Percentiles rank a stretch among this genome's conserved stretches.
Evolutionary conservation across 2,113 vertebrate genomes (phyloP).

Genomic region (Motacilla alba): DNA sequence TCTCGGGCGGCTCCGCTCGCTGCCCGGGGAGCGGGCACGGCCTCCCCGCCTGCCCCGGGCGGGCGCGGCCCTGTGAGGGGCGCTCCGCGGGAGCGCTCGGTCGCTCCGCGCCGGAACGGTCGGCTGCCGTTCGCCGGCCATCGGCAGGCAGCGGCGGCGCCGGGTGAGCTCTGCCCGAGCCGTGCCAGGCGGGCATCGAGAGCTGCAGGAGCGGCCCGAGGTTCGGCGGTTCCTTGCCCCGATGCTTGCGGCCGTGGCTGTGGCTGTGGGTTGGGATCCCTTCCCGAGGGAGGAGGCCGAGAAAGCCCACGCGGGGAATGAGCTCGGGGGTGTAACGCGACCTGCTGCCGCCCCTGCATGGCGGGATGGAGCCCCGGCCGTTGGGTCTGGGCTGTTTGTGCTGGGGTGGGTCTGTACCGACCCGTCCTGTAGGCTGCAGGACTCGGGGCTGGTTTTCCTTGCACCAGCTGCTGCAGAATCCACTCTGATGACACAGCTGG

Average conservation of each 20-base stretch:
- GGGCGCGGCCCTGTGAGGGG: rapidly evolving
- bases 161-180: background rate
- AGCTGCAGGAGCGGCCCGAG: background rate
- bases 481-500: background rate
- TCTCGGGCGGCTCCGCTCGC: too few relatives aligned
- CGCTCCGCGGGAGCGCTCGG: rapidly evolving
- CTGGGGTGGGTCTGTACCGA: background rate
- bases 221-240: background rate
- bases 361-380: rapidly evolving
- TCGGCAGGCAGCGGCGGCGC: rapidly evolving
- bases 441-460: background rate
- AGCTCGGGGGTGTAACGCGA: rapidly evolving
- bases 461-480: background rate
- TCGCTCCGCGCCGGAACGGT: rapidly evolving
- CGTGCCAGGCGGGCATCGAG: too few relatives aligned
- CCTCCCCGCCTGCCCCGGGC: too few relatives aligned
- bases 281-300: background rate
- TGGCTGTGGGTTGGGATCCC: background rate
- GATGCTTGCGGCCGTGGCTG: background rate
- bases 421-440: background rate
- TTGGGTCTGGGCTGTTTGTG: background rate
- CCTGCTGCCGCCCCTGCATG: too few relatives aligned
- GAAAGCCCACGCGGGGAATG: rapidly evolving
- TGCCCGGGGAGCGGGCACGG: background rate
- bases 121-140: rapidly evolving